Percentiles rank a stretch among this genome's conserved stretches.
Conservation (phyloP, 1,140 invertebrate species). For the Drosophila chauvacae region DNA sequence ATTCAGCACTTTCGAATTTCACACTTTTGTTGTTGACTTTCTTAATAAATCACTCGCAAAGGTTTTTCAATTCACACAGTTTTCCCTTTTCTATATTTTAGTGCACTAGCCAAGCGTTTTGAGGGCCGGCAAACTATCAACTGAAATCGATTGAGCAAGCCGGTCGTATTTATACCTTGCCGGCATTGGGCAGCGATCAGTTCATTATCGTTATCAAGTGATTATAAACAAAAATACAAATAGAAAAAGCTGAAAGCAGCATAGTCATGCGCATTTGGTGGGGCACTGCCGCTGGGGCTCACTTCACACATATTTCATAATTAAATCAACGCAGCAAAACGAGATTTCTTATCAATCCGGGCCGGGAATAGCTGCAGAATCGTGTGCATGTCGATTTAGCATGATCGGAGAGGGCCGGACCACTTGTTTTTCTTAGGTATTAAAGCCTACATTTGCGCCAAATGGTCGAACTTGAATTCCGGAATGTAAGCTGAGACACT, state of each 20-base stretch:
- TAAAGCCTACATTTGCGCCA: neutral
- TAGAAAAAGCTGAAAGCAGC: slow-evolving; percentile 25
- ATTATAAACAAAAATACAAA: slow-evolving; percentile 41
- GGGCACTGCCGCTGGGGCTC: slow-evolving; percentile 14
- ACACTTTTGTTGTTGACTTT: slow-evolving; percentile 1
- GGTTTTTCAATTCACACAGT: neutral
- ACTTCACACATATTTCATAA: slow-evolving; percentile 55
- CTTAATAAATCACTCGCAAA: neutral
- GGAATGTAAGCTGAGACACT: slow-evolving; percentile 1
- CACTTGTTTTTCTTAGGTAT: neutral
- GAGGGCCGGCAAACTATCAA: slow-evolving; percentile 42
- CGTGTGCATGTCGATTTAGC: slow-evolving; percentile 39
- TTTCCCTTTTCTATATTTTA: slow-evolving; percentile 15
- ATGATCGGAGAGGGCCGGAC: slow-evolving; percentile 38
- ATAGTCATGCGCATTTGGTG: slow-evolving; percentile 21
- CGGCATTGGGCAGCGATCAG: neutral
- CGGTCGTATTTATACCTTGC: slow-evolving; percentile 61
- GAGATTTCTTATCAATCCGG: slow-evolving; percentile 33
- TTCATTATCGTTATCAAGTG: slow-evolving; percentile 64
- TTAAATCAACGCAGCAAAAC: slow-evolving; percentile 34
- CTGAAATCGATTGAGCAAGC: slow-evolving; percentile 40
- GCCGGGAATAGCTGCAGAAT: slow-evolving; percentile 13
- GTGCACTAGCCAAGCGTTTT: slow-evolving; percentile 13
- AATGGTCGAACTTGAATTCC: neutral
- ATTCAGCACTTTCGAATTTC: slow-evolving; percentile 6